Evolutionary conservation across 2,797 vertebrate species (phyloP), one percentile per base, ranked within the genome.

Genomic region (Anguilla anguilla): DNA sequence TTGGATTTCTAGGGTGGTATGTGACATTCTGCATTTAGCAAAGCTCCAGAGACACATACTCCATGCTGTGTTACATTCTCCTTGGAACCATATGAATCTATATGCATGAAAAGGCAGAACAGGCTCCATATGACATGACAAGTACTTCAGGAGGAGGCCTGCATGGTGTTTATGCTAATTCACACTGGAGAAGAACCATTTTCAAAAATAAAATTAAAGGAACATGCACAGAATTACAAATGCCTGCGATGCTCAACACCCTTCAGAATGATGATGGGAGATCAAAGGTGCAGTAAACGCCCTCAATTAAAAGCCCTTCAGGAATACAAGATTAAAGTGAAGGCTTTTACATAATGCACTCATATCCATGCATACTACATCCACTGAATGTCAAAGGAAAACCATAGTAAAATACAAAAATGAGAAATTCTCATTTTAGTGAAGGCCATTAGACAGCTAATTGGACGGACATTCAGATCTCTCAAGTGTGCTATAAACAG

Each of bases 371-470:
- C 35, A 15, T 22, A 46, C 25, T n/a, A 19, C 59, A 69, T 22
- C 59, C 13, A 59, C 57, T 67, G n/a, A 22, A 55, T 35, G 31
- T 55, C 57, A 84, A 55, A n/a, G 25, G 4, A 31, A 55, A 19
- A 13, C 57, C 15, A 2, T 22, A 49, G n/a, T n/a, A 86, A 86
- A 46, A 69, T 67, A 51, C 19, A 9, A 51, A 72, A 69, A 51
- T 25, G 5, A 69, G 39, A 67, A 69, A 49, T 69, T 5, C 43
- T 64, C 35, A 11, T 72, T 72, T 17, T 28, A 64, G 28, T 51
- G 39, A 25, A 86, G 85, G 64, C 85, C 43, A 86, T 39, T 69
- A 72, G 39, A 28, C 31, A 86, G 85, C 11, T 64, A 67, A 86
- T 69, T 51, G n/a, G 53, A 84, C 49, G 57, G 82, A 55, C 49